Base-by-base conservation (phyloP, 2,888 invertebrate genomes). In the Teinopalpus imperialis region DNA sequence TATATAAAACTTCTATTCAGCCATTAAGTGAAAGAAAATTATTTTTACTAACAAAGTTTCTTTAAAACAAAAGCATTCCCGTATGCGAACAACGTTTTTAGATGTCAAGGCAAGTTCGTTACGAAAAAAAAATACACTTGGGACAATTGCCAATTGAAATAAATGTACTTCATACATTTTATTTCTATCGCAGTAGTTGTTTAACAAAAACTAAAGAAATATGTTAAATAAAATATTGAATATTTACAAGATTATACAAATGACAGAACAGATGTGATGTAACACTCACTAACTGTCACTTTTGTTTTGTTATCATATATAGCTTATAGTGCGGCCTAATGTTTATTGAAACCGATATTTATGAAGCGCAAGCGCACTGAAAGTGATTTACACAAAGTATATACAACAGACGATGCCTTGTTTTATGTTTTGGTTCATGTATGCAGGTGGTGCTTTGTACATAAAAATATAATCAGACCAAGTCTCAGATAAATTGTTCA, bases 291-390 rank as follows among this genome's bases (percentile, higher is more conserved):
- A 6, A 34, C 10, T 6, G 14, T 1, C 18, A 16, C 16, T 12
- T 30, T 21, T 23, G 7, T 34, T 32, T 39, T 43, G 29, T 44
- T 13, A n/a, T n/a, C n/a, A n/a, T n/a, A n/a, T n/a, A n/a, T n/a
- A n/a, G n/a, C n/a, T n/a, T n/a, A n/a, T n/a, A 16, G 16, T 30
- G 14, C 3, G n/a, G 7, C 12, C 16, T 16, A n/a, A n/a, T n/a
- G n/a, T n/a, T n/a, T 7, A 37, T 52, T 47, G 49, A 57, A 61
- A 58, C 61, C 59, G 53, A 52, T 56, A 55, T 56, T 54, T 51
- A 35, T 30, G 30, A 41, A 43, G 47, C 48, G 57, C 69, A 62
- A 52, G 63, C 61, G 60, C 56, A 58, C 71, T 64, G 72, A 74
- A 71, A 72, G 72, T 68, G 62, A 52, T 51, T 45, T 12, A 13